phyloP scores from a whole-genome alignment of 2,888 invertebrate genomes.

The Leptinotarsa tumamoca region DNA sequence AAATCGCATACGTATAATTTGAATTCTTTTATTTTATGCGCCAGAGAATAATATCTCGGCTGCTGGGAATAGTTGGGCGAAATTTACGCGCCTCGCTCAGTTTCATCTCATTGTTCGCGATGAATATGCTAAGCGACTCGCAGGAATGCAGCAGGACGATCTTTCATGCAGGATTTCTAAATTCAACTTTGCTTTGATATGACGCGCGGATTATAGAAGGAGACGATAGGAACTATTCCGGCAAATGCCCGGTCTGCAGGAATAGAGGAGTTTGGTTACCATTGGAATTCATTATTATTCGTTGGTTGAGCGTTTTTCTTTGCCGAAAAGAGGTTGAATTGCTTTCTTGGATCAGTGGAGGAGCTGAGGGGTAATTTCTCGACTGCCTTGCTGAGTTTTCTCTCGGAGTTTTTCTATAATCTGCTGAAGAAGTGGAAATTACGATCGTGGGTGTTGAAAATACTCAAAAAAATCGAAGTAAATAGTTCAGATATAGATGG shows the following conservation, averaged over 20 bases:
- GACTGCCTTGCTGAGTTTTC: background rate
- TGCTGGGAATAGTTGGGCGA: constrained; percentile 66
- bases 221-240: constrained; percentile 31
- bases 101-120: constrained; percentile 66
- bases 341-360: background rate
- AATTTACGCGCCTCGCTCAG: constrained; percentile 64
- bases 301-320: background rate
- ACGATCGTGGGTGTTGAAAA: too few species aligned
- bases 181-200: constrained; percentile 48
- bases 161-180: constrained; percentile 52
- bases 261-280: constrained; percentile 6
- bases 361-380: background rate
- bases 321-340: background rate
- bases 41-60: constrained; percentile 64
- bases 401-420: too few species aligned
- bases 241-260: constrained; percentile 6
- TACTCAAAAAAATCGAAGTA: too few species aligned
- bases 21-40: constrained; percentile 66
- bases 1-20: constrained; percentile 67
- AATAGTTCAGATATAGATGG: too few species aligned
- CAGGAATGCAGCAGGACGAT: constrained; percentile 56
- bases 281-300: constrained; percentile 5
- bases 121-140: constrained; percentile 65
- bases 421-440: too few species aligned
- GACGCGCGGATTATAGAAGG: constrained; percentile 43